A percentile compares a stretch with the other conserved stretches of the same genome.
phyloP scores from a whole-genome alignment of 1,140 invertebrate genomes.

The Linepithema humile region DNA sequence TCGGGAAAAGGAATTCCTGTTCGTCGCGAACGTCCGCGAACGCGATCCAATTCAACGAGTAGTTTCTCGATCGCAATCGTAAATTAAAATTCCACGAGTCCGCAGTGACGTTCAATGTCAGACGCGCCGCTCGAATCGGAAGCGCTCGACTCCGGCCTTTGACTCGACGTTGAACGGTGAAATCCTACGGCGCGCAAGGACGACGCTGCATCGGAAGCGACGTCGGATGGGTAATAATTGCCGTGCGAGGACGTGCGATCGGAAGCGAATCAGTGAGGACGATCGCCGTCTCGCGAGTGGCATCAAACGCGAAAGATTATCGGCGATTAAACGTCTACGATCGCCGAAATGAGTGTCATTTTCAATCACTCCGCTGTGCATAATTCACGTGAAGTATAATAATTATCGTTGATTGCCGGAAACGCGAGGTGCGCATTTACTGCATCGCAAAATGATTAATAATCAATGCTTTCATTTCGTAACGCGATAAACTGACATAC shows the following conservation, averaged over 20 bases:
- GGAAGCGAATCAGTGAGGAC: background rate
- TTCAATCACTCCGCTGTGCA: background rate
- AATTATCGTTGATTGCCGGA: background rate
- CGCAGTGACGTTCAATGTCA: constrained; percentile 4
- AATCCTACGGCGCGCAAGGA: constrained; percentile 28
- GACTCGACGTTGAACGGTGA: background rate
- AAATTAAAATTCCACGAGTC: constrained; percentile 11
- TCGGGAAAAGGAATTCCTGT: background rate
- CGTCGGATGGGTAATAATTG: constrained; percentile 21
- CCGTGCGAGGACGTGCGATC: constrained; percentile 2
- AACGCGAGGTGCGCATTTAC: too few relatives aligned
- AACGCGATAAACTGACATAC: too few relatives aligned
- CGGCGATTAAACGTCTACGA: background rate
- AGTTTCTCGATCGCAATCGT: background rate
- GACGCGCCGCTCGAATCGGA: background rate
- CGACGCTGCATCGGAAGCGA: constrained; percentile 9
- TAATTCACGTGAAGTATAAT: background rate
- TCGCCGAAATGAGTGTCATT: background rate
- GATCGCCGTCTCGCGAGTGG: background rate
- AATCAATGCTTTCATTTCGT: background rate
- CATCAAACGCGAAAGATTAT: background rate
- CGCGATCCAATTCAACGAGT: constrained; percentile 30
- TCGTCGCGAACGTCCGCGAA: background rate
- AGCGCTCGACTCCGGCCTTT: background rate
- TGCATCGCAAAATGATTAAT: background rate